Base-by-base conservation (phyloP, 2,888 invertebrate species). In the Eilema caniola region DNA sequence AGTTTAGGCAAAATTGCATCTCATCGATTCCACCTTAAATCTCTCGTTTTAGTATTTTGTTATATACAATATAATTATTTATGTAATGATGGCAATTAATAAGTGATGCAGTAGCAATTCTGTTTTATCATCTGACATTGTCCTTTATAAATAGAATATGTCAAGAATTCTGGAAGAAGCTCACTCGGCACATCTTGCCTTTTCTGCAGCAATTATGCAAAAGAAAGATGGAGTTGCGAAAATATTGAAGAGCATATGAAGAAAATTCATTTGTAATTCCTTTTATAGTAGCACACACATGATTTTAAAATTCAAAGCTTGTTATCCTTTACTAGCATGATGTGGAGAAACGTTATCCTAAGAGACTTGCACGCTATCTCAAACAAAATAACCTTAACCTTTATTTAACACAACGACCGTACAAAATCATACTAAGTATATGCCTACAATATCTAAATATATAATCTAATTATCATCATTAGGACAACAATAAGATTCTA, bases 231-330 rank as follows among this genome's bases (percentile, higher is more conserved):
- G 23, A 62, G 23, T 23, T 33, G 23, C 16, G 12, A 62, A 3
- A 16, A 37, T 12, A 37, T 37, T 37, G 37, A 33, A 23, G 23
- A 62, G 16, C 23, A 23, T 37, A 62, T 33, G 8, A 62, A 37
- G 37, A 37, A 62, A 37, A 37, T 62, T 24, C 23, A 33, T 62
- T 62, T 37, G 16, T 24, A 37, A 62, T 37, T 62, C 62, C 23
- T 23, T 23, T 62, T 62, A 5, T 62, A 0, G 23, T 23, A 33
- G 23, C 3, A 37, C 3, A 37, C 23, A n/a, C 72, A 72, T 66
- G 73, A 60, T 66, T 70, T 73, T 57, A 66, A 70, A 82, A 73
- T 80, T 76, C 75, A 64, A 75, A 69, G 59, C 57, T 70, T 74
- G 69, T 77, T 74, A 75, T 71, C 67, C 69, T 78, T 76, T 71